These are phyloP conservation scores for Craterocephalus amniculus DNA, from an alignment of 2,797 vertebrate species.

Conservation along the genomic window DNA sequence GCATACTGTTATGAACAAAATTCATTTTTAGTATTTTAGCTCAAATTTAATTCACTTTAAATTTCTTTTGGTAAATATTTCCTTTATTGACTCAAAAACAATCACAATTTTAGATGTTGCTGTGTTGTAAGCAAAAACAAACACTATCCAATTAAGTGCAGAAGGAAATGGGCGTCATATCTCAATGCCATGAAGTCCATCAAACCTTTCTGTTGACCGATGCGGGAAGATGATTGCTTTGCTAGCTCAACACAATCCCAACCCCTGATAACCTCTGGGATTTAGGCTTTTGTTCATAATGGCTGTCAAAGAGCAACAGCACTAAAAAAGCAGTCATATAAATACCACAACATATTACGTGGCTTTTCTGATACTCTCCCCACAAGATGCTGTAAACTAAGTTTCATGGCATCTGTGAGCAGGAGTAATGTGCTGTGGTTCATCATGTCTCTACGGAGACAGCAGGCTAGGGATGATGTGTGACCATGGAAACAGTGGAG, in stretches of 20 bases:
- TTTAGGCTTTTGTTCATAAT: slow-evolving; percentile 38
- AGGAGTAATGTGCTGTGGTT: slow-evolving; percentile 33
- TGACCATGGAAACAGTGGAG: slow-evolving; percentile 78
- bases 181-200: slow-evolving; percentile 22
- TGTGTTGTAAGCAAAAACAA: background rate
- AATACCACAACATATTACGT: slow-evolving; percentile 12
- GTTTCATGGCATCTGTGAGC: slow-evolving; percentile 25
- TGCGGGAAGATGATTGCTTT: slow-evolving; percentile 26
- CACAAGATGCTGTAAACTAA: slow-evolving; percentile 24
- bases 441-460: slow-evolving; percentile 51
- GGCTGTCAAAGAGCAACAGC: slow-evolving; percentile 27
- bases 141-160: background rate
- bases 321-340: slow-evolving; percentile 26
- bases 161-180: background rate
- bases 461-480: slow-evolving; percentile 55
- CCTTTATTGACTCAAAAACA: background rate
- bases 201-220: slow-evolving; percentile 34
- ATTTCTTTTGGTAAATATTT: background rate
- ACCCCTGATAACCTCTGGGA: slow-evolving; percentile 32
- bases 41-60: background rate
- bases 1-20: slow-evolving; percentile 23
- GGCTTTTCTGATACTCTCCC: slow-evolving; percentile 12
- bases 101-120: background rate
- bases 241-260: slow-evolving; percentile 46
- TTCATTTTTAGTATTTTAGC: background rate